Base-by-base conservation (phyloP, 2,888 invertebrate genomes). In the Melanostoma scalare region DNA sequence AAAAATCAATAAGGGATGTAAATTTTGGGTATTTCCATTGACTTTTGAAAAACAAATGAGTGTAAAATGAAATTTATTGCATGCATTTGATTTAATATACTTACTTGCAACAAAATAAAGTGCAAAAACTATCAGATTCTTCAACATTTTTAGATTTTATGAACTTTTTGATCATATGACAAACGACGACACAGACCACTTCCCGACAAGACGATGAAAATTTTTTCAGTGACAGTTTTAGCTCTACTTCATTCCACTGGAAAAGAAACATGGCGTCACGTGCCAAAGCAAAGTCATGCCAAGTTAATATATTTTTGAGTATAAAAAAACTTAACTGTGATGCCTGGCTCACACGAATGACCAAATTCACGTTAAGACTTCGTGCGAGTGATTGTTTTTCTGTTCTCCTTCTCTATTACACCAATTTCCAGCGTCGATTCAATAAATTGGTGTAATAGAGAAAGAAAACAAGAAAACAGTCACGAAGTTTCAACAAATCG, bases 141-240 rank as follows among this genome's bases (percentile, higher is more conserved):
- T 87, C 86, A 91, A 86, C 90, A 91, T 91, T 88, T 90, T 88
- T 72, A 46, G 50, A 71, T 87, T 75, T 86, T 87, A 88, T 85
- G 63, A 86, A 86, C 82, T 63, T 75, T 71, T 74, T 87, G 89
- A 90, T 91, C 90, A 91, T 90, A 91, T 90, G 90, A 90, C 90
- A 88, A 89, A 82, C 73, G 77, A 77, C 82, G 77, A 77, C 68
- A 63, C 46, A 44, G 63, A 42, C 44, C 73, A 77, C 65, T 78
- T 82, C 67, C 61, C 71, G 65, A 40, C 20, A 40, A 56, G 38
- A 42, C 63, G 40, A 69, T 63, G 77, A 74, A 82, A 73, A 74
- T 38, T 30, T 68, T 69, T 69, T 58, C 73, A 56, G 9, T 82
- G 82, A 69, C 82, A 82, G 69, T 65, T 82, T 53, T 48, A 53